phyloP scores from a whole-genome alignment of 2,113 vertebrate genomes.

The Anguilla japonica region DNA sequence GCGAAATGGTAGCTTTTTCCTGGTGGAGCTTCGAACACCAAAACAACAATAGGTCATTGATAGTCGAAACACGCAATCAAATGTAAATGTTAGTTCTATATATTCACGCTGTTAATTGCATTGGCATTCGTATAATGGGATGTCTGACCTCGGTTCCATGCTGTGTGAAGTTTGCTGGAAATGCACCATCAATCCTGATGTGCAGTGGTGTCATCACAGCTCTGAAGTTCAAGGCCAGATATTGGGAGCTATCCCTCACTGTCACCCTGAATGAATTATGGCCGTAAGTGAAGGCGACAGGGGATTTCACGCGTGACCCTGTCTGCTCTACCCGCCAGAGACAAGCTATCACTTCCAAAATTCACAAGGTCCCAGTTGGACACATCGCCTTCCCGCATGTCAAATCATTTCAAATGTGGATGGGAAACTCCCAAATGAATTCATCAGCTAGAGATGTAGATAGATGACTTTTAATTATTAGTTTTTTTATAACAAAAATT shows the following conservation, averaged over 20 bases:
- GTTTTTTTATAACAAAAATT: neutral
- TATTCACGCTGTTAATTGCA: conserved; percentile 3
- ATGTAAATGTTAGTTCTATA: neutral
- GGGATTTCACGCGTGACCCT: conserved; percentile 14
- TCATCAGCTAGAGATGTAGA: neutral
- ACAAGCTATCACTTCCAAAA: neutral
- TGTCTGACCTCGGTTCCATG: conserved; percentile 3
- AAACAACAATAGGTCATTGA: neutral
- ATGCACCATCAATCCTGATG: conserved; percentile 11
- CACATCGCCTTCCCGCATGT: neutral
- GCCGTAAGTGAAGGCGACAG: conserved; percentile 10
- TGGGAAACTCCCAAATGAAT: neutral
- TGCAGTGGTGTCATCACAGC: conserved; percentile 8
- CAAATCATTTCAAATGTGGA: neutral
- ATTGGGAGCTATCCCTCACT: conserved; percentile 5
- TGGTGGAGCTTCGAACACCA: neutral
- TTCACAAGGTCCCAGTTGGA: neutral
- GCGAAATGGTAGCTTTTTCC: neutral
- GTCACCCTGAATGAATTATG: conserved; percentile 11
- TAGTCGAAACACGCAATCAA: neutral
- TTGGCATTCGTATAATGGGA: neutral
- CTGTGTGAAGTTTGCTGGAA: conserved; percentile 5
- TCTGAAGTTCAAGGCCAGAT: conserved; percentile 5
- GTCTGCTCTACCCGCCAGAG: neutral
- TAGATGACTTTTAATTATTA: neutral